Percentiles rank a stretch among this genome's conserved stretches.
These are phyloP conservation scores for Archaeoteleia sp. DNA, from an alignment of 2,888 invertebrate genomes.

Conservation along the genomic window DNA sequence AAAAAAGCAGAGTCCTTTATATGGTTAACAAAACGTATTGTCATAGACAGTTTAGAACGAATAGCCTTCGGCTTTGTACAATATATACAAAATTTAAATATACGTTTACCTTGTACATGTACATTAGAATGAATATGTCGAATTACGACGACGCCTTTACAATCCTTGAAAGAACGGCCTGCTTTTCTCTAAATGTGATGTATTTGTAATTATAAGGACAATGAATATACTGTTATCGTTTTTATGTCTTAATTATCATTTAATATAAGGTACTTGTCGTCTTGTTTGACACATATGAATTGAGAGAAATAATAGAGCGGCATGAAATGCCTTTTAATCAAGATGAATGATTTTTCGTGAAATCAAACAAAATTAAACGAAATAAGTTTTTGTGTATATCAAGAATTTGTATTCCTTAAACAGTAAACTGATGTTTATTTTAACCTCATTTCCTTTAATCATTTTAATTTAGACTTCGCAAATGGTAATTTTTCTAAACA, in stretches of 20 bases:
- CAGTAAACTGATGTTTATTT: too few species aligned
- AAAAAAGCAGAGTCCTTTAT: constrained; percentile 6
- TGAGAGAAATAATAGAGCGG: too few species aligned
- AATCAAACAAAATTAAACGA: too few species aligned
- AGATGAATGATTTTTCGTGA: too few species aligned
- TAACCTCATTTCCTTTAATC: too few species aligned
- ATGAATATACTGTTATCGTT: background rate
- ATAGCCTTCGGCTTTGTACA: constrained; percentile 15
- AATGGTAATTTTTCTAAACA: too few species aligned
- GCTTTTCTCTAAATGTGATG: constrained; percentile 63
- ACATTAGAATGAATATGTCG: constrained; percentile 31
- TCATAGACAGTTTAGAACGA: constrained; percentile 8
- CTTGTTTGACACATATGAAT: too few species aligned
- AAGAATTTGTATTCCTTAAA: too few species aligned
- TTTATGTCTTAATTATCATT: background rate
- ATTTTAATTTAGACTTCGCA: too few species aligned
- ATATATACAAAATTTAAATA: constrained; percentile 3
- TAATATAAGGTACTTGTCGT: background rate
- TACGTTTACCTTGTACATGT: constrained; percentile 27
- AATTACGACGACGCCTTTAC: constrained; percentile 52
- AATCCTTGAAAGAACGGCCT: constrained; percentile 47
- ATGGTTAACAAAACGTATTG: constrained; percentile 15
- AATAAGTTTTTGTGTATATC: too few species aligned
- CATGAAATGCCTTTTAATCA: too few species aligned
- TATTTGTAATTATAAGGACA: constrained; percentile 56